Base-by-base conservation (phyloP, 2,888 invertebrate species). In the Epirrhoe alternata region DNA sequence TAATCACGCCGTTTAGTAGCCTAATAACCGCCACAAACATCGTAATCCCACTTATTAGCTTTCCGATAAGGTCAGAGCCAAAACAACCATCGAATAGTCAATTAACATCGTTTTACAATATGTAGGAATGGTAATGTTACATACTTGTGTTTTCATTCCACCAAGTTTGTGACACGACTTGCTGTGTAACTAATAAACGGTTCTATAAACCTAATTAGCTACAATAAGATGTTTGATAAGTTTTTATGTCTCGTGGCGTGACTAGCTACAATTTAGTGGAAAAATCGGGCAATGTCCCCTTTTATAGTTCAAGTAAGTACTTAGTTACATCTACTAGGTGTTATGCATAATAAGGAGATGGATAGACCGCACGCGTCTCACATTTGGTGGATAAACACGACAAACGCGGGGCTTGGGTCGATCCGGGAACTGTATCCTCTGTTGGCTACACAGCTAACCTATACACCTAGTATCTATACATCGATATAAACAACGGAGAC, bases 191-290 rank as follows among this genome's bases (percentile, higher is more conserved):
- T 75, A 77, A 84, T 87, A 88, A 89, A 87, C 84, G 86, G 87
- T 87, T 86, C 82, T 79, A 77, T 77, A 78, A 75, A 73, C 78
- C 82, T 90, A 88, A 90, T 90, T 89, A 88, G 86, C 81, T 80
- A 77, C 82, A 69, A 81, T 84, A 85, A 83, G 80, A 82, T 79
- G 80, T 77, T 80, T 84, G 90, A 90, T 90, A 90, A 88, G 85
- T 83, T 87, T 89, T 88, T 87, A 87, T 86, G 83, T 86, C 82
- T 84, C 70, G 77, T 90, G 70, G 90, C 90, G 90, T 90, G 90
- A 78, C 79, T 72, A 71, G 64, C 70, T 75, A 81, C 80, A 82
- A 78, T 89, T 87, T 84, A 75, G 71, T 75, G 74, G 73, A 73
- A 83, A 47, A 86, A 86, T 86, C 81, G 76, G 75, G 79, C 75